Evolutionary conservation across 2,888 invertebrate genomes (phyloP).

Genomic region (Choreutis nemorana): DNA sequence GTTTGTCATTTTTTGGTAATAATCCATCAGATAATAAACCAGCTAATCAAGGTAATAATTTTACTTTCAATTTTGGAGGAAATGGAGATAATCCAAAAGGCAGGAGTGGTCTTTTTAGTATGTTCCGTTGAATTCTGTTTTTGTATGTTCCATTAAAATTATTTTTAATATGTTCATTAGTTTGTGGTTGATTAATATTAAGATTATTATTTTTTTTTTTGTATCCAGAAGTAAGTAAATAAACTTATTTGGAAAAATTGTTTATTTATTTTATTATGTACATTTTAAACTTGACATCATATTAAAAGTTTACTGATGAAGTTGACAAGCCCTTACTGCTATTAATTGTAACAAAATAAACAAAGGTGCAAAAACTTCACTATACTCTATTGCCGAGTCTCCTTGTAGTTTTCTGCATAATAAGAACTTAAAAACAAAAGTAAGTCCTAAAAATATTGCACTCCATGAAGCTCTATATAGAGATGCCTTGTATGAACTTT

Average conservation of each 20-base stretch:
- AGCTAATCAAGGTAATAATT: conserved; percentile 23
- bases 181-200: conserved; percentile 7
- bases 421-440: conserved; percentile 91
- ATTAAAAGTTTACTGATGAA: conserved; percentile 58
- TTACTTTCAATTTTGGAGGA: conserved; percentile 45
- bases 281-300: conserved; percentile 4
- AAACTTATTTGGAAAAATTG: conserved; percentile 7
- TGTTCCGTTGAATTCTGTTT: conserved; percentile 26
- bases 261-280: conserved; percentile 11
- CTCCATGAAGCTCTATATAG: conserved; percentile 85
- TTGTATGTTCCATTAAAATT: conserved; percentile 3
- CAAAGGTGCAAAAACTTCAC: conserved; percentile 91
- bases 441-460: conserved; percentile 79
- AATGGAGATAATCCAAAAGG: conserved; percentile 37
- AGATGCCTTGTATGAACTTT: conserved; percentile 80
- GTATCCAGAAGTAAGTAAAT: conserved; percentile 5
- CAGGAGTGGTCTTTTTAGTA: conserved; percentile 43
- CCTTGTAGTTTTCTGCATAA: conserved; percentile 88
- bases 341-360: conserved; percentile 90
- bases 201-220: conserved; percentile 5
- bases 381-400: conserved; percentile 83
- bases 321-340: conserved; percentile 91
- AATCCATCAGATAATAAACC: conserved; percentile 19
- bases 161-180: conserved; percentile 4
- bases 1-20: conserved; percentile 38